Percentiles rank a stretch among this genome's conserved stretches.
Evolutionary conservation across 2,888 invertebrate species (phyloP).

Genomic region (Rotaria magnacalcarata): DNA sequence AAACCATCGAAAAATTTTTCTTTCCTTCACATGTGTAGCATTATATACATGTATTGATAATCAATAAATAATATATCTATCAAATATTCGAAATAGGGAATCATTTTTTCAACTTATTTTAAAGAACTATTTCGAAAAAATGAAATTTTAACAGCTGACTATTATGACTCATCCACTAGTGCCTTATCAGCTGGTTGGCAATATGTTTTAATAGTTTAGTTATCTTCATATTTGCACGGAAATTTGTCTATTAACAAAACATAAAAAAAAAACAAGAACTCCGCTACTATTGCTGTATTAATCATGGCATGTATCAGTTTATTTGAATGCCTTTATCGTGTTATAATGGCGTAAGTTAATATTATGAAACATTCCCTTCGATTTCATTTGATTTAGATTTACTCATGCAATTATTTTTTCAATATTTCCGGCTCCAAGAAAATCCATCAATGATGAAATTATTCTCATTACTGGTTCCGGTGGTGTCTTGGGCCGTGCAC

Average conservation of each 20-base stretch:
- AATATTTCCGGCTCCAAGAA: conserved; percentile 23
- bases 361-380: too few relatives aligned
- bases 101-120: not conserved
- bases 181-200: not conserved
- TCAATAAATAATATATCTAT: not conserved
- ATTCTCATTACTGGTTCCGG: not conserved
- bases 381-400: not conserved
- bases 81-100: not conserved
- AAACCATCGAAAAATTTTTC: not conserved
- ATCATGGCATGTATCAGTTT: not conserved
- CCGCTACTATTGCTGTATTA: not conserved
- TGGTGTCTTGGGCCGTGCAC: conserved; percentile 25
- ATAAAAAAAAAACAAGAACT: not conserved
- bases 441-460: conserved; percentile 17
- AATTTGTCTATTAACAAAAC: not conserved
- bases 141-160: not conserved
- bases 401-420: conserved; percentile 24
- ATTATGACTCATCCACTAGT: not conserved
- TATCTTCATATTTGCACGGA: not conserved
- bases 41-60: not conserved
- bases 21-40: not conserved
- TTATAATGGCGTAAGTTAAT: conserved; percentile 1
- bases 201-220: not conserved
- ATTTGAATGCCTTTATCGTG: not conserved
- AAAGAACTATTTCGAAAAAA: not conserved